Evolutionary conservation across 2,888 invertebrate species (phyloP), one percentile per base, ranked within the genome.

Genomic region (Hoplodrina blanda): DNA sequence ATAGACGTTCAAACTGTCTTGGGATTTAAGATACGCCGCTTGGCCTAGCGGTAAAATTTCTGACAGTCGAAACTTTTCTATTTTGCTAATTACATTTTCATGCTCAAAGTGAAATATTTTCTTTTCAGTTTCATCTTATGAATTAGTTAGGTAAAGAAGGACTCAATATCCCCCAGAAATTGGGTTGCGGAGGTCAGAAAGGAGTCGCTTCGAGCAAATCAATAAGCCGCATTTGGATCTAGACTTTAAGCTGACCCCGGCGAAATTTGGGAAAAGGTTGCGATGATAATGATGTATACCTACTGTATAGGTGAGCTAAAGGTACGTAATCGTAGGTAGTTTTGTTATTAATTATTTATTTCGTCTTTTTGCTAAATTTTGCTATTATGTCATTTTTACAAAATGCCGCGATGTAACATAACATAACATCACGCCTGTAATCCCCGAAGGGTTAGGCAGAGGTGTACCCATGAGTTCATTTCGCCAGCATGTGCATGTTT

Each of bases 221-320:
- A 78, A 78, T 78, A 78, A 73, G 78, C 78, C 73, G 67, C 61
- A 73, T 73, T 78, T 78, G 76, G 67, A 65, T 75, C 76, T 67
- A 73, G 77, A 65, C 60, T 66, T 20, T 56, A 59, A 73, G 67
- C 78, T 30, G 61, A 66, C 55, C 66, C 54, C 56, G 55, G 44
- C 50, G 25, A 41, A 65, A 54, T 77, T 72, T 11, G 49, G 53
- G 62, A 52, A 72, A 62, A 72, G 37, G 44, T 37, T 72, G 52
- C 25, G 17, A 52, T 62, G 20, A 76, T 72, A 52, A 72, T 62
- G 72, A 59, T 50, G 57, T 66, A n/a, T n/a, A n/a, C n/a, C n/a
- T n/a, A n/a, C n/a, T n/a, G n/a, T n/a, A 73, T 37, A 37, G 41
- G 41, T 55, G 52, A 37, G 37, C 25, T 66, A 37, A 25, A 61